phyloP scores from a whole-genome alignment of 2,113 vertebrate species.

The Rhinolophus sinicus region DNA sequence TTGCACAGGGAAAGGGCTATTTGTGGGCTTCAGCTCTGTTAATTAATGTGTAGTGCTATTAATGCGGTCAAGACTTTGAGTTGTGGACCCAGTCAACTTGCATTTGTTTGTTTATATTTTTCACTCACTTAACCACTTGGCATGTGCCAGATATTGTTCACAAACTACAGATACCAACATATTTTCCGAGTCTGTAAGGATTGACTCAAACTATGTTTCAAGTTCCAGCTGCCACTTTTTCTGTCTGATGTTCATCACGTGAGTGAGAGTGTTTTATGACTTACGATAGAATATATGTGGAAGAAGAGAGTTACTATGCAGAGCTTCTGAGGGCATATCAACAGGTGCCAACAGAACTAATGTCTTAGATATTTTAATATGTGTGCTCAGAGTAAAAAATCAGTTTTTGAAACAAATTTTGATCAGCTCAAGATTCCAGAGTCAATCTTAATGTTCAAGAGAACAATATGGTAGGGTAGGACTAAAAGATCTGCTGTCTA shows the following conservation, averaged over 20 bases:
- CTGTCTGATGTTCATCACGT: neutral
- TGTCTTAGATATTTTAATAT: neutral
- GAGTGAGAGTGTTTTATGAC: neutral
- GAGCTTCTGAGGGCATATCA: neutral
- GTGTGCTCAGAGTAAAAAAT: neutral
- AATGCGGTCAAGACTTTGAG: neutral
- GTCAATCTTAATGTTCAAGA: neutral
- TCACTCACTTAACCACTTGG: neutral
- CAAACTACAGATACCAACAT: neutral
- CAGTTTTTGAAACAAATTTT: slow-evolving; percentile 22
- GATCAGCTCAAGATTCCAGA: neutral
- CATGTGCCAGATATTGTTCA: neutral
- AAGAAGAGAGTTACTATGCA: neutral
- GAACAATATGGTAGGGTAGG: neutral
- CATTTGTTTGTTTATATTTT: neutral
- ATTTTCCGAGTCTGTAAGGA: neutral
- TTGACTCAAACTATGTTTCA: neutral
- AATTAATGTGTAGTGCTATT: neutral
- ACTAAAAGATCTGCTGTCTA: neutral
- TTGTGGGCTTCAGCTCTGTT: neutral
- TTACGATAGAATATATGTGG: neutral
- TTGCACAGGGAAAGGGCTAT: neutral
- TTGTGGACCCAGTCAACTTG: neutral
- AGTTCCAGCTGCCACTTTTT: neutral
- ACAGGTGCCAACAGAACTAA: neutral